These are phyloP conservation scores for Tuta absoluta DNA, from an alignment of 2,888 invertebrate species.

Conservation along the genomic window DNA sequence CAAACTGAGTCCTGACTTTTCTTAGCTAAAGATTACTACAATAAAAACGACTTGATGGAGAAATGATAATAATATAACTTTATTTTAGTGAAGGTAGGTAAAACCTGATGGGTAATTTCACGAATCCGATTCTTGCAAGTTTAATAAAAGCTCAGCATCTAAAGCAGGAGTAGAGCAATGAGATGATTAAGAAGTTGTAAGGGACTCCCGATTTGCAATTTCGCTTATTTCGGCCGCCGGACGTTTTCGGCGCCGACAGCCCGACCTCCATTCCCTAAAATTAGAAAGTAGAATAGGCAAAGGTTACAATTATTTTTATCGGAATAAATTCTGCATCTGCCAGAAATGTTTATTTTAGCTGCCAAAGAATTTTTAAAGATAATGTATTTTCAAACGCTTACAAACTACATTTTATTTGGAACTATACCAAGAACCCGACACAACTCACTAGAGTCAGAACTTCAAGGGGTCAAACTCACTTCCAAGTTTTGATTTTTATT, in stretches of 20 bases:
- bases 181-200: slow-evolving; percentile 26
- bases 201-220: slow-evolving; percentile 23
- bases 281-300: slow-evolving; percentile 12
- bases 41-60: neutral
- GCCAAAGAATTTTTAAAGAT: neutral
- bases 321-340: slow-evolving; percentile 13
- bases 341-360: neutral
- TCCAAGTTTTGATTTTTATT: slow-evolving; percentile 9
- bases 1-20: neutral
- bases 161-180: slow-evolving; percentile 11
- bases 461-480: neutral
- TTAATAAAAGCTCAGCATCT: slow-evolving; percentile 11
- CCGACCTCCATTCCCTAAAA: slow-evolving; percentile 13
- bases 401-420: slow-evolving; percentile 1
- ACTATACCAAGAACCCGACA: slow-evolving; percentile 1
- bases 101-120: neutral
- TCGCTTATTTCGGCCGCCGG: slow-evolving; percentile 11
- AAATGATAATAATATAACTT: neutral
- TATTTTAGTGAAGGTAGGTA: neutral
- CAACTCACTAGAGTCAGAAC: neutral
- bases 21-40: neutral
- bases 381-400: too few species aligned
- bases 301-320: slow-evolving; percentile 16
- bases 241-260: slow-evolving; percentile 1
- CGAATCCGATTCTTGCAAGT: neutral